Base-by-base conservation (phyloP, 1,140 invertebrate genomes). In the Tetragonula clypearis region DNA sequence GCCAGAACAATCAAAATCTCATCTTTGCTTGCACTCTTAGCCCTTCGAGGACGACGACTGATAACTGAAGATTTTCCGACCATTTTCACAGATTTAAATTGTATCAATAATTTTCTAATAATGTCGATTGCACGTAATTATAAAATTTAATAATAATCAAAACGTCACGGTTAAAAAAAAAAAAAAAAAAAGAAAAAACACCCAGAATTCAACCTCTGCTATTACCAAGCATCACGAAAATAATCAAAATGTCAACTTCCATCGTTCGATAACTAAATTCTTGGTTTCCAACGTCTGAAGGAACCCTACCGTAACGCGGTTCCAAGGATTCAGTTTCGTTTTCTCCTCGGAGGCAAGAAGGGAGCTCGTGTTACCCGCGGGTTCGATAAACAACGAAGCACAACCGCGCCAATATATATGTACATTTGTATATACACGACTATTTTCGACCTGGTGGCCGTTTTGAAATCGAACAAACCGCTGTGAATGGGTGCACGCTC, bases 381-480 rank as follows among this genome's bases (percentile, higher is more conserved):
- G 53, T 77, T 77, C 75, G 58, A 62, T 49, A 77, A 77, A 77
- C 75, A 77, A 23, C 75, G 30, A 62, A 21, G 56, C 26, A 14
- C 19, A 41, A 26, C 14, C 75, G 75, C 30, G 21, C 11, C 75
- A 62, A 41, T 21, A 30, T 49, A 49, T 6, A 14, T 73, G 11
- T 12, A 17, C 11, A 55, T 5, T 30, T n/a, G 15, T 35, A 1
- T 23, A 1, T 23, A 26, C 23, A 6, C 49, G 5, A 35, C 58
- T 77, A 77, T 77, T 77, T 77, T 77, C 75, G 75, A 62, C 17
- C 56, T 35, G 58, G 30, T 76, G 74, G 73, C 19, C 74, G 55
- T 76, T 76, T 76, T 41, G 56, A 76, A 60, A 76, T 60, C 74
- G 74, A 35, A 58, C 75, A 62, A 58, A 55, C 74, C 11, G 66